phyloP scores from a whole-genome alignment of 2,888 invertebrate genomes.

The Spodoptera picta region DNA sequence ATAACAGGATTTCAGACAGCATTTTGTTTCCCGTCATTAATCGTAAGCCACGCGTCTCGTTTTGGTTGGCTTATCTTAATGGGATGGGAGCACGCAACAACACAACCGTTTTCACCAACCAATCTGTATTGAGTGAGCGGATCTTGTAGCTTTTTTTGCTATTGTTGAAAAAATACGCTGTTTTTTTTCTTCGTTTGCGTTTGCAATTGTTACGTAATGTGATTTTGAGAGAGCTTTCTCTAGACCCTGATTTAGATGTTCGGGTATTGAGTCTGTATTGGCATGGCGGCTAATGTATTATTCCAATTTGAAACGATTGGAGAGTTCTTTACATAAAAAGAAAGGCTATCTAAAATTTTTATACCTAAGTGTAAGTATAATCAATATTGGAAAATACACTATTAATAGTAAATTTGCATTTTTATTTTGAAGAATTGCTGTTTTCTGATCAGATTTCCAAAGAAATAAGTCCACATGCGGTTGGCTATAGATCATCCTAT shows the following conservation, averaged over 20 bases:
- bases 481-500: slow-evolving; percentile 13
- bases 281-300: slow-evolving; percentile 5
- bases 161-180: slow-evolving; percentile 37
- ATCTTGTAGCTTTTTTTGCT: slow-evolving; percentile 53
- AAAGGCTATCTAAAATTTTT: not conserved
- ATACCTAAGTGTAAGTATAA: not conserved
- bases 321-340: slow-evolving; percentile 1
- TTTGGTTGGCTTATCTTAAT: slow-evolving; percentile 79
- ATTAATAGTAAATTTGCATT: too few relatives aligned
- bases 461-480: slow-evolving; percentile 9
- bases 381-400: too few relatives aligned
- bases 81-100: slow-evolving; percentile 74
- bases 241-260: slow-evolving; percentile 12
- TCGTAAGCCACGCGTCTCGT: slow-evolving; percentile 75
- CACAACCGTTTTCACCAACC: slow-evolving; percentile 63
- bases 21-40: slow-evolving; percentile 77
- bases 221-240: slow-evolving; percentile 38
- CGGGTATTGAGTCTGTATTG: slow-evolving; percentile 12
- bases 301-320: too few relatives aligned
- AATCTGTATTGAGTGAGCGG: slow-evolving; percentile 62
- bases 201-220: slow-evolving; percentile 32
- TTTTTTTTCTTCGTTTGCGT: slow-evolving; percentile 23
- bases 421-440: too few relatives aligned
- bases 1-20: slow-evolving; percentile 69
- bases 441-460: not conserved